Evolutionary conservation across 2,888 invertebrate genomes (phyloP).

Genomic region (Cephus runcator): DNA sequence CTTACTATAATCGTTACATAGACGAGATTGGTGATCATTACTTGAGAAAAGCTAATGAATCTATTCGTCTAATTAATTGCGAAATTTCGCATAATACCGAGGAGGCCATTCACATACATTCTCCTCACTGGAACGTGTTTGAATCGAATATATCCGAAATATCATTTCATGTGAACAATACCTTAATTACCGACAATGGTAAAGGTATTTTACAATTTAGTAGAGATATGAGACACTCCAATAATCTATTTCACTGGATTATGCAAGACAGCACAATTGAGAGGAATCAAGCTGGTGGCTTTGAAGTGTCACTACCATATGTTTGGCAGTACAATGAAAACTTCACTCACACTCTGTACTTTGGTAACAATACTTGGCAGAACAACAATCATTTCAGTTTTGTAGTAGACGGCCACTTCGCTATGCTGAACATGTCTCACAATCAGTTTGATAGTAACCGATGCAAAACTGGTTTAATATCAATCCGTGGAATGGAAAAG

Average conservation of each 20-base stretch:
- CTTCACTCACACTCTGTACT: constrained; percentile 89
- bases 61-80: constrained; percentile 81
- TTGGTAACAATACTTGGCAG: constrained; percentile 88
- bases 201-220: constrained; percentile 90
- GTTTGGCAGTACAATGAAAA: constrained; percentile 97
- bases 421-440: constrained; percentile 85
- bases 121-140: constrained; percentile 88
- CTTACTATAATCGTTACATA: constrained; percentile 89
- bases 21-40: constrained; percentile 89
- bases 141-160: constrained; percentile 91
- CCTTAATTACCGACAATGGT: constrained; percentile 87
- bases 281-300: constrained; percentile 86
- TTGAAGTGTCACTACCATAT: constrained; percentile 90
- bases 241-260: constrained; percentile 96
- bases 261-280: constrained; percentile 88
- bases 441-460: constrained; percentile 87
- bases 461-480: constrained; percentile 83
- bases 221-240: constrained; percentile 92
- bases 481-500: constrained; percentile 96
- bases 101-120: constrained; percentile 84
- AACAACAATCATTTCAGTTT: constrained; percentile 88
- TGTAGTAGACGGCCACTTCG: constrained; percentile 92
- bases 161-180: constrained; percentile 87
- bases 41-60: constrained; percentile 88
- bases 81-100: constrained; percentile 83